phyloP scores from a whole-genome alignment of 2,113 vertebrate species.

The Entelurus aequoreus region DNA sequence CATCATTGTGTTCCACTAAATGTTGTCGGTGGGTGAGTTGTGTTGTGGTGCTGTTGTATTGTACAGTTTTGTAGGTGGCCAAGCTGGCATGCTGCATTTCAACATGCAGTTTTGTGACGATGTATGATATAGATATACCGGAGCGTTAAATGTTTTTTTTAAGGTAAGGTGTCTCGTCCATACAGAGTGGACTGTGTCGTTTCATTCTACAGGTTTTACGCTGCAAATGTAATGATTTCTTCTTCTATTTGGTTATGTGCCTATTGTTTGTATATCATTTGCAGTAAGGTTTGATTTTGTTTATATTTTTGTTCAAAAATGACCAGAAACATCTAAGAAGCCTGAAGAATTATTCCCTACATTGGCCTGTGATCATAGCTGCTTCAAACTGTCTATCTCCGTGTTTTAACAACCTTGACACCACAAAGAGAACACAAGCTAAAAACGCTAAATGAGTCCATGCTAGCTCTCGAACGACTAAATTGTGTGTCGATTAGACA shows the following conservation, averaged over 20 bases:
- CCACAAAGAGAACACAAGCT: not conserved
- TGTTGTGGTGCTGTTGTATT: slow-evolving; percentile 67
- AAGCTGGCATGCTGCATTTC: slow-evolving; percentile 62
- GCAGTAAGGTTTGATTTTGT: slow-evolving; percentile 31
- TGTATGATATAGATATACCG: slow-evolving; percentile 29
- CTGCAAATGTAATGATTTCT: slow-evolving; percentile 31
- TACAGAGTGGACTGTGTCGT: slow-evolving; percentile 24
- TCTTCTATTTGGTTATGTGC: slow-evolving; percentile 34
- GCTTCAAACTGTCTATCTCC: slow-evolving; percentile 1
- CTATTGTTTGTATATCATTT: slow-evolving; percentile 46
- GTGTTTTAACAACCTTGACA: not conserved
- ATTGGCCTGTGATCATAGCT: not conserved
- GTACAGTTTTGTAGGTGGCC: slow-evolving; percentile 54
- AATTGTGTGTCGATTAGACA: slow-evolving; percentile 71
- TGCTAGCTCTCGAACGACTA: slow-evolving; percentile 56
- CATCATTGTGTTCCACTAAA: slow-evolving; percentile 7
- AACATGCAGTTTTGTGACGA: slow-evolving; percentile 59
- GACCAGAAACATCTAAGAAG: not conserved
- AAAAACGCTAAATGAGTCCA: slow-evolving; percentile 15
- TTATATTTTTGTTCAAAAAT: slow-evolving; percentile 16
- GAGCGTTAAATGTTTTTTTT: slow-evolving; percentile 56
- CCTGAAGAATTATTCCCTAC: not conserved
- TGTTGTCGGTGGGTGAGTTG: slow-evolving; percentile 55
- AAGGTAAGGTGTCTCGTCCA: slow-evolving; percentile 54
- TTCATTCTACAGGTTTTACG: slow-evolving; percentile 19